A percentile compares a stretch with the other conserved stretches of the same genome.
Evolutionary conservation across 2,113 vertebrate species (phyloP).

Genomic region (Amblyornis subalaris): DNA sequence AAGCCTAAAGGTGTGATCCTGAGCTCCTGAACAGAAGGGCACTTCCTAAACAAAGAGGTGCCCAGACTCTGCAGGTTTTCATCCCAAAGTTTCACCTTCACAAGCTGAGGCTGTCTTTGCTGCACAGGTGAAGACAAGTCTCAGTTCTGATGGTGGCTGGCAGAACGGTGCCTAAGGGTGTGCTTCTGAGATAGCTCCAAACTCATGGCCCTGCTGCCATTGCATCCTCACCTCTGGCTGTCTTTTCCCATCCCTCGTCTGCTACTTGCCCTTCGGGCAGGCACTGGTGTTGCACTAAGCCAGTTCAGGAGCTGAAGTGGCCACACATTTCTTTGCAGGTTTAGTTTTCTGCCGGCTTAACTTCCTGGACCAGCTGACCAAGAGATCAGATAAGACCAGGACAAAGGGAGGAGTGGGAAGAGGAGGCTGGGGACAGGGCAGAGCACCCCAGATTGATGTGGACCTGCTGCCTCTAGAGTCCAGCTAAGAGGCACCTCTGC

Average conservation of each 20-base stretch:
- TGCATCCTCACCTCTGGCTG: neutral
- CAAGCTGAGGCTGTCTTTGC: neutral
- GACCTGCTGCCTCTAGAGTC: neutral
- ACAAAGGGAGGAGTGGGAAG: neutral
- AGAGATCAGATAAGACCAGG: neutral
- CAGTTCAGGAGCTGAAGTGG: neutral
- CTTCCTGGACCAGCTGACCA: neutral
- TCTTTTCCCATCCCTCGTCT: neutral
- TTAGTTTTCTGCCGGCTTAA: neutral
- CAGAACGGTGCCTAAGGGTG: neutral
- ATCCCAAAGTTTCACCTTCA: neutral
- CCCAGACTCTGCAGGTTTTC: neutral
- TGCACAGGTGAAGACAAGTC: neutral
- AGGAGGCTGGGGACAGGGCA: neutral
- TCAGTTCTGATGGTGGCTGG: neutral
- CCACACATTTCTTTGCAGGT: neutral
- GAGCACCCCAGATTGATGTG: neutral
- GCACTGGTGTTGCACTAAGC: neutral
- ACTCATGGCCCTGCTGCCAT: neutral
- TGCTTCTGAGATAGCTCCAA: neutral
- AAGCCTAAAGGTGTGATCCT: neutral
- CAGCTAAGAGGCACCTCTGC: accelerated
- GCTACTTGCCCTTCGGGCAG: accelerated
- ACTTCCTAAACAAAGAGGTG: neutral
- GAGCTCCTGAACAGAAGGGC: neutral